Conservation (phyloP, 2,888 invertebrate species). For the Monochamus alternatus region DNA sequence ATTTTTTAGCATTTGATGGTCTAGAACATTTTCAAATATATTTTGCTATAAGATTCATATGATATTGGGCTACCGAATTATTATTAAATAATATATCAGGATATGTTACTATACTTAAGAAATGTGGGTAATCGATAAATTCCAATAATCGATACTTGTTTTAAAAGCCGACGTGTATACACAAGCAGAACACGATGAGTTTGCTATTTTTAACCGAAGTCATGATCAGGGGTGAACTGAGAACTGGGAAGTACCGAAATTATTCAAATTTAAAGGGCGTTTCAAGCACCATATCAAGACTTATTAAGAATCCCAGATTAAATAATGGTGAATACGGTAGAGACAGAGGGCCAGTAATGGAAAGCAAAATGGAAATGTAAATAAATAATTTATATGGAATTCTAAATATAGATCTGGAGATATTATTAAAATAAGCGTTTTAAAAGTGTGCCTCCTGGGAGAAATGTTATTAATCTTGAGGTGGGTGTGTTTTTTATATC, state of each 20-base stretch:
- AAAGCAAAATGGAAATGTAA: conserved; percentile 9
- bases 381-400: conserved; percentile 24
- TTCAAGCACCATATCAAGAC: background rate
- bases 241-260: background rate
- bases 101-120: too few relatives aligned
- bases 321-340: conserved; percentile 11
- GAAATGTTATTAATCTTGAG: background rate
- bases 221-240: background rate
- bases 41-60: too few relatives aligned
- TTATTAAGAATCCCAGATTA: conserved; percentile 16
- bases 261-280: conserved; percentile 3
- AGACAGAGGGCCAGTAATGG: background rate
- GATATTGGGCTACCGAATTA: too few relatives aligned
- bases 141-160: too few relatives aligned
- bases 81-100: too few relatives aligned
- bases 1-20: too few relatives aligned
- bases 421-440: background rate
- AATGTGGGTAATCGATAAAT: too few relatives aligned
- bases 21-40: too few relatives aligned
- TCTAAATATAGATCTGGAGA: background rate
- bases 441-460: background rate
- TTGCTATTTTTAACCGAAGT: background rate
- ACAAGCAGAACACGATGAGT: too few relatives aligned
- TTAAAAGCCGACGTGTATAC: too few relatives aligned
- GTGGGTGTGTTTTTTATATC: background rate